Evolutionary conservation across 2,113 vertebrate genomes (phyloP).

Genomic region (Forbesichthys agassizii): DNA sequence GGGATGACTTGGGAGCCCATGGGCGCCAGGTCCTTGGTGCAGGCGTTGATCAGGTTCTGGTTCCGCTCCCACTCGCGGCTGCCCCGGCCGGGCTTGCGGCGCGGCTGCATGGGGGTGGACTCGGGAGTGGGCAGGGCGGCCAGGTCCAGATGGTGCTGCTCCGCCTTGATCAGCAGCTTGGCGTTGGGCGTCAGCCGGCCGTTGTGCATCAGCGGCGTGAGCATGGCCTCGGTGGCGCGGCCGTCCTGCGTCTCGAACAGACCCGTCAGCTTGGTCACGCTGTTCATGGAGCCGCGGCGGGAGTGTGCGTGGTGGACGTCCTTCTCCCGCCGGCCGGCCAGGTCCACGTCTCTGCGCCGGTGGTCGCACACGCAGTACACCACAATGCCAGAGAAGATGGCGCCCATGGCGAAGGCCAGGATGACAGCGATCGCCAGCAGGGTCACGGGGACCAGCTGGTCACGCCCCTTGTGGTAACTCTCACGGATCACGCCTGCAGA

Average conservation of each 20-base stretch:
- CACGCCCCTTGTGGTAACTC: conserved; percentile 93
- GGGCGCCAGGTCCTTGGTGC: conserved; percentile 90
- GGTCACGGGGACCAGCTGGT: conserved; percentile 95
- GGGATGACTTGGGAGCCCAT: conserved; percentile 90
- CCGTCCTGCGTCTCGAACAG: conserved; percentile 94
- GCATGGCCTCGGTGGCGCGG: conserved; percentile 87
- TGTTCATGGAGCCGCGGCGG: conserved; percentile 94
- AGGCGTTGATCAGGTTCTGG: conserved; percentile 97
- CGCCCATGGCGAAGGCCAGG: conserved; percentile 96
- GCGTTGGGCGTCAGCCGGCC: conserved; percentile 85
- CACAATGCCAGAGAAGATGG: conserved; percentile 92
- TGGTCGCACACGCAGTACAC: conserved; percentile 97
- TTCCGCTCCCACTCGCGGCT: conserved; percentile 96
- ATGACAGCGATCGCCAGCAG: conserved; percentile 95
- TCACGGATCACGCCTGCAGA: conserved; percentile 95
- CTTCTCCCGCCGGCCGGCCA: conserved; percentile 87
- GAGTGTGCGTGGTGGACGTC: conserved; percentile 82
- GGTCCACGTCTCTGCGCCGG: conserved; percentile 85
- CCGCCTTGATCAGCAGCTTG: conserved; percentile 95
- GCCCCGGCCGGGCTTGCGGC: conserved; percentile 89
- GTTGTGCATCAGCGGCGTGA: conserved; percentile 95
- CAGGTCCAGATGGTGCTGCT: conserved; percentile 95
- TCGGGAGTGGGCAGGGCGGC: conserved; percentile 92
- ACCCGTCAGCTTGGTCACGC: conserved; percentile 93
- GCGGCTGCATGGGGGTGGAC: conserved; percentile 95